These are phyloP conservation scores for Monomorium pharaonis DNA, from an alignment of 1,140 invertebrate genomes.

Conservation along the genomic window DNA sequence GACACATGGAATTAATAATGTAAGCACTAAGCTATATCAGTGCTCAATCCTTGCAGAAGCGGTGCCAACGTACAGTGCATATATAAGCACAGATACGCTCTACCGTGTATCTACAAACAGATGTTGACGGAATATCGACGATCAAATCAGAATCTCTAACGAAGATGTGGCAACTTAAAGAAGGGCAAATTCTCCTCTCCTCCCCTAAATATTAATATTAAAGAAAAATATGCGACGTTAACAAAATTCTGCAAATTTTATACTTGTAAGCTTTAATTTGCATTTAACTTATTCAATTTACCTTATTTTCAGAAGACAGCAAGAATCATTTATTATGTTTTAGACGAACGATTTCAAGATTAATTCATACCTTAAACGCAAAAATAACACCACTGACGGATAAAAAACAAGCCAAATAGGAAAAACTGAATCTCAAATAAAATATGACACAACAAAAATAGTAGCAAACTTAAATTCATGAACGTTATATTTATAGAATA, in stretches of 20 bases:
- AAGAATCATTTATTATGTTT: neutral
- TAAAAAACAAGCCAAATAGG: neutral
- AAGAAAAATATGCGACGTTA: neutral
- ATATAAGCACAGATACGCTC: conserved; percentile 57
- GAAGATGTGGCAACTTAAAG: conserved; percentile 6
- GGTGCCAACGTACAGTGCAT: conserved; percentile 49
- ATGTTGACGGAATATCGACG: conserved; percentile 50
- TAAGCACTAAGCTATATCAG: conserved; percentile 44
- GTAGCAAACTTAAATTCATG: neutral
- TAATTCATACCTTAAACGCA: neutral
- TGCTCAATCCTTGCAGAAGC: conserved; percentile 52
- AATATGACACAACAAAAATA: conserved; percentile 14
- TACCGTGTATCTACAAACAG: conserved; percentile 63
- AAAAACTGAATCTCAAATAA: conserved; percentile 8
- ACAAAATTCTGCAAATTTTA: neutral
- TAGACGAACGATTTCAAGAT: neutral
- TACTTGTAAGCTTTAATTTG: neutral
- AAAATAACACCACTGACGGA: neutral
- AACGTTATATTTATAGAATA: conserved; percentile 9
- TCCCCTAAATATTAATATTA: neutral
- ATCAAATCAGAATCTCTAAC: conserved; percentile 50
- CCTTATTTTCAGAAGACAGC: neutral
- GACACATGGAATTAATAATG: conserved; percentile 66
- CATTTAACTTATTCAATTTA: neutral
- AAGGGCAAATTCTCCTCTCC: neutral